phyloP scores from a whole-genome alignment of 2,888 invertebrate genomes.

The Synanthedon tipuliformis region DNA sequence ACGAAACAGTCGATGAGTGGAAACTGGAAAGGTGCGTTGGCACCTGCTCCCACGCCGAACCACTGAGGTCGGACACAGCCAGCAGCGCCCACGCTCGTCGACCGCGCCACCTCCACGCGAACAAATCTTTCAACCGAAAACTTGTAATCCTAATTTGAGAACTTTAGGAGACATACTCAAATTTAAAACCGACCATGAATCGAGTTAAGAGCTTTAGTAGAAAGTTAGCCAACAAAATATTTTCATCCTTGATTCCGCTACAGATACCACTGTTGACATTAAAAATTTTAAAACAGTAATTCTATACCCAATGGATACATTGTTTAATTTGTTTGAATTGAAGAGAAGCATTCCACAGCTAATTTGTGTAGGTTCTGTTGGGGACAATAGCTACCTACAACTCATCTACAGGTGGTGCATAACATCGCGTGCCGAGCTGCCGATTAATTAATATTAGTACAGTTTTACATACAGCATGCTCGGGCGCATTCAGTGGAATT shows the following conservation, averaged over 20 bases:
- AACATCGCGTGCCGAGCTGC: constrained; percentile 5
- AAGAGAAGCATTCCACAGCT: too few relatives aligned
- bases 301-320: too few relatives aligned
- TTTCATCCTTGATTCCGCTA: too few relatives aligned
- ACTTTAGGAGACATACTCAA: too few relatives aligned
- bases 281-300: too few relatives aligned
- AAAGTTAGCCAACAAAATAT: too few relatives aligned
- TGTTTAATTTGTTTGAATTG: too few relatives aligned
- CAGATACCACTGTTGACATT: too few relatives aligned
- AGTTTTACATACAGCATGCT: constrained; percentile 4
- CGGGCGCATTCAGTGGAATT: constrained; percentile 10
- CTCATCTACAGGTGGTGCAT: not conserved
- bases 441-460: constrained; percentile 3
- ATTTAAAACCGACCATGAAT: too few relatives aligned
- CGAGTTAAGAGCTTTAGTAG: too few relatives aligned
- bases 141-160: not conserved
- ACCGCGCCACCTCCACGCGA: not conserved
- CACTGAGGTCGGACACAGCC: constrained; percentile 35
- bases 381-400: too few relatives aligned
- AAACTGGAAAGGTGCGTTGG: constrained; percentile 59
- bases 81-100: constrained; percentile 35
- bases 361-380: too few relatives aligned
- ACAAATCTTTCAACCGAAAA: not conserved
- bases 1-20: constrained; percentile 28
- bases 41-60: constrained; percentile 59